phyloP scores from a whole-genome alignment of 2,113 vertebrate species.

The Panthera uncia region DNA sequence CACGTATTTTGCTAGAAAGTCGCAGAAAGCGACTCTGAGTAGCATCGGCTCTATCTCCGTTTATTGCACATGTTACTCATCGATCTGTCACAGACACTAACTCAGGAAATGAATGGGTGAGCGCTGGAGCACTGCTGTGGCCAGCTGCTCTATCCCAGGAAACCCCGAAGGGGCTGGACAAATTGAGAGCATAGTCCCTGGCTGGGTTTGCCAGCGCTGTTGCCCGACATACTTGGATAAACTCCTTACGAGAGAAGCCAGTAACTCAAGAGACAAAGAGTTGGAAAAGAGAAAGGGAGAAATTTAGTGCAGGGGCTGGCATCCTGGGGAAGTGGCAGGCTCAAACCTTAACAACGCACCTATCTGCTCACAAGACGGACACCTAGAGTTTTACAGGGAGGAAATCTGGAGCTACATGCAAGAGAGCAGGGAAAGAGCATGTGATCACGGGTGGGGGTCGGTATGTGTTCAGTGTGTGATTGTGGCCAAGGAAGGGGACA shows the following conservation, averaged over 20 bases:
- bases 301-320: not conserved
- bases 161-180: not conserved
- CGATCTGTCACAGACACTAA: not conserved
- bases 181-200: not conserved
- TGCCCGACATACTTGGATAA: not conserved
- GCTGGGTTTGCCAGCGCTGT: not conserved
- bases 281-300: not conserved
- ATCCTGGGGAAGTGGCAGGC: not conserved
- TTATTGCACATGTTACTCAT: not conserved
- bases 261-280: not conserved
- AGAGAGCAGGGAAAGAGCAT: not conserved
- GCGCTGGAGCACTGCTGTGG: not conserved
- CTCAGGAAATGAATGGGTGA: not conserved
- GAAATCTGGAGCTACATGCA: not conserved
- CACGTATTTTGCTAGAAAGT: not conserved
- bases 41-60: rapidly evolving
- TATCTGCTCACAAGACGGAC: not conserved
- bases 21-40: not conserved
- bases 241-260: not conserved
- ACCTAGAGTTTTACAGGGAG: not conserved
- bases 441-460: not conserved
- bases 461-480: not conserved
- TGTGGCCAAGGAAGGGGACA: not conserved
- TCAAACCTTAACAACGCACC: not conserved
- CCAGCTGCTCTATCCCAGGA: not conserved